These are phyloP conservation scores for Tethea ocularis DNA, from an alignment of 2,888 invertebrate species.

Conservation along the genomic window DNA sequence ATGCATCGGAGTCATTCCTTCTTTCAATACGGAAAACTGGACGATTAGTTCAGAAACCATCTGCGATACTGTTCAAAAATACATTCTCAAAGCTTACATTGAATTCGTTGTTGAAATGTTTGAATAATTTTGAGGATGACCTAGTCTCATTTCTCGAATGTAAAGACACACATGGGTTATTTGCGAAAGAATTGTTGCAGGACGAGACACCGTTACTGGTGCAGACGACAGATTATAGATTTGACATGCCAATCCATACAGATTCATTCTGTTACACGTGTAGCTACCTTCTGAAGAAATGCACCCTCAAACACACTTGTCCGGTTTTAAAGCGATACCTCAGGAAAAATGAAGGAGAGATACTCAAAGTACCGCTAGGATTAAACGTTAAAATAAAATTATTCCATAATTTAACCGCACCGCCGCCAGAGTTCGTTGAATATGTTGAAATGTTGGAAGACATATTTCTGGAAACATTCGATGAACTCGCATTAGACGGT, in stretches of 20 bases:
- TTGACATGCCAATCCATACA: background rate
- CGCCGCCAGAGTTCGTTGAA: background rate
- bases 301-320: background rate
- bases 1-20: background rate
- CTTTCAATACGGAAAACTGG: background rate
- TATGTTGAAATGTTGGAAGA: background rate
- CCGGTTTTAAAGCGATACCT: background rate
- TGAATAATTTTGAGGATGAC: slow-evolving; percentile 1
- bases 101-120: background rate
- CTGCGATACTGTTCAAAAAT: background rate
- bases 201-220: background rate
- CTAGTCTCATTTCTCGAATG: background rate
- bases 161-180: background rate
- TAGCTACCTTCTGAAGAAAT: background rate
- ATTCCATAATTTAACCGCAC: background rate
- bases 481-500: background rate
- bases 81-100: background rate
- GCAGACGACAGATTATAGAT: background rate
- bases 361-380: background rate
- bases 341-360: background rate
- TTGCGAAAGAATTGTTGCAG: background rate
- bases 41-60: background rate
- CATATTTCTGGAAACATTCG: background rate
- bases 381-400: background rate
- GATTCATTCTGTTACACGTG: background rate